Base-by-base conservation (phyloP, 2,113 vertebrate genomes). In the Planiliza haematocheilus region DNA sequence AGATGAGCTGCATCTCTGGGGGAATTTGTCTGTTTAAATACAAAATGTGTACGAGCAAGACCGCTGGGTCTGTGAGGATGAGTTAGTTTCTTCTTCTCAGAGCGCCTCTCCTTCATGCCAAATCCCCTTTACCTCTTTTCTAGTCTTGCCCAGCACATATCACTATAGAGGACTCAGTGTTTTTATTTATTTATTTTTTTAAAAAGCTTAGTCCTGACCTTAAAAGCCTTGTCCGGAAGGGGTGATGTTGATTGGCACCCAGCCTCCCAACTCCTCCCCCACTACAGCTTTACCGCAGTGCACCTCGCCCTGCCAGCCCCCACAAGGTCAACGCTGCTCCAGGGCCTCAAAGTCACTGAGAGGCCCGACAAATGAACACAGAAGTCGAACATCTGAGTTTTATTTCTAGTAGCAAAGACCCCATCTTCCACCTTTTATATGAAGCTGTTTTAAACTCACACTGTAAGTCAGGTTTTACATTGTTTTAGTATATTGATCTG, bases 241-340 rank as follows among this genome's bases (percentile, higher is more conserved):
- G 42, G 12, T 24, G 39, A 65, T 59, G 67, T 38, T 68, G 53
- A 68, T 36, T 66, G 68, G 50, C 66, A 65, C 37, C 0, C 61
- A 56, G n/a, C 24, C 65, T 41, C 60, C 53, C 8, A 2, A 20
- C 73, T 14, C 72, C 72, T 30, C 76, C 81, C 18, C 18, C 41
- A 10, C 18, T 50, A 51, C 30, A 65, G 66, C 36, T 58, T 41
- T 81, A 76, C 71, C 5, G 77, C 74, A 85, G 70, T 77, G 69
- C 81, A 85, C 77, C 57, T 68, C 14, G 1, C 20, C 43, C 58
- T 79, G 62, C 48, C 71, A 66, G 59, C 11, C 43, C 55, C 49
- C 0, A 12, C 70, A 78, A 71, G 73, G 86, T 80, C 24, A 63
- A 36, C 4, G 2, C 79, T 7, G 57, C 68, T 68, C 21, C 55